A percentile compares a stretch with the other conserved stretches of the same genome.
Evolutionary conservation across 2,888 invertebrate species (phyloP).

Genomic region (Hirtodrosophila trivittata): DNA sequence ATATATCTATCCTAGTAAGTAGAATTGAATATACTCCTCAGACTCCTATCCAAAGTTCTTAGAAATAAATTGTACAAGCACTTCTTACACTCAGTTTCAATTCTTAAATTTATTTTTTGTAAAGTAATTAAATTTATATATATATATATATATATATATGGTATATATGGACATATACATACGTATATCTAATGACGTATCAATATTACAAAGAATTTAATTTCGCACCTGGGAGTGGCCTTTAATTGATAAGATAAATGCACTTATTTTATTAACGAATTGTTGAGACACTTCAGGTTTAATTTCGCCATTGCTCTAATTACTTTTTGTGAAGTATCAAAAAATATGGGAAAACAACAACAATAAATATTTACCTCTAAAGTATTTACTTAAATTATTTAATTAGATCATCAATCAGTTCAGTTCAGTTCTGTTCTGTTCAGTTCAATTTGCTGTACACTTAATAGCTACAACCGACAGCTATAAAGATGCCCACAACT

Average conservation of each 20-base stretch:
- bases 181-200: conserved; percentile 17
- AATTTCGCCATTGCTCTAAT: conserved; percentile 1
- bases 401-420: conserved; percentile 23
- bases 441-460: not conserved
- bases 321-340: not conserved
- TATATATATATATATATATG: no score
- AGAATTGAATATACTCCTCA: no score
- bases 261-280: not conserved
- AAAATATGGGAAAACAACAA: not conserved
- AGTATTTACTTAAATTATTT: not conserved
- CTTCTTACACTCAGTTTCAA: no score
- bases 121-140: no score
- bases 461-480: not conserved
- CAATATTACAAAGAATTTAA: conserved; percentile 15
- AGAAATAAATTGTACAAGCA: no score
- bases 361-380: conserved; percentile 9
- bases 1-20: no score
- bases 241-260: conserved; percentile 41
- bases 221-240: conserved; percentile 5
- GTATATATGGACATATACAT: no score
- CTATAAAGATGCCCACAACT: conserved; percentile 23
- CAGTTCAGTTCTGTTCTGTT: conserved; percentile 5
- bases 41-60: no score
- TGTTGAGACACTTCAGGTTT: conserved; percentile 23
- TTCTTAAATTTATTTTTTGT: no score